Percentiles rank a stretch among this genome's conserved stretches.
Evolutionary conservation across 2,113 vertebrate species (phyloP).

Genomic region (Daubentonia madagascariensis): DNA sequence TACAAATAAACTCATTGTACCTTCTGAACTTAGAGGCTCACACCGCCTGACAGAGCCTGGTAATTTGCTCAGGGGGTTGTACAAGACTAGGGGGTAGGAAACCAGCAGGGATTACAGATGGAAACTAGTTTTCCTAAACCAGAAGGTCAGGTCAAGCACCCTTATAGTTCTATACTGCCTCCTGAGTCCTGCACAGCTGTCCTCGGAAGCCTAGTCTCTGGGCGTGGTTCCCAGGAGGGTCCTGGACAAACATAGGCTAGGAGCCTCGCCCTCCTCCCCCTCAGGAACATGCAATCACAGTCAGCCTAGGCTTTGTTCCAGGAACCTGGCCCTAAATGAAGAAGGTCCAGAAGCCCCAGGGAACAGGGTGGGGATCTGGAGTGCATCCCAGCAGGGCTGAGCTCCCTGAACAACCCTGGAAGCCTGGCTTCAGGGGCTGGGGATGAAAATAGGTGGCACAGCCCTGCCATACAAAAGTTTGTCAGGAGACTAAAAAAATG

Average conservation of each 20-base stretch:
- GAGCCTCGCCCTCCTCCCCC: slow-evolving; percentile 11
- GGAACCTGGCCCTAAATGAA: neutral
- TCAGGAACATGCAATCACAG: neutral
- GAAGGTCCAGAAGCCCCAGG: slow-evolving; percentile 31
- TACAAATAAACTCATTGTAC: neutral
- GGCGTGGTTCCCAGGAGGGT: slow-evolving; percentile 34
- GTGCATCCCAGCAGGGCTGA: slow-evolving; percentile 16
- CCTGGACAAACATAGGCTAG: neutral
- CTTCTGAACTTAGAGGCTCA: neutral
- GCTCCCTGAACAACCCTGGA: neutral
- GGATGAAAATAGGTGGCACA: neutral
- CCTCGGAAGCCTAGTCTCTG: neutral
- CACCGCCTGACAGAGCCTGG: neutral
- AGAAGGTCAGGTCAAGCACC: neutral
- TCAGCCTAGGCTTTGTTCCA: slow-evolving; percentile 44
- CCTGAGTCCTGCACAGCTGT: fast-evolving
- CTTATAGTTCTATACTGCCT: neutral
- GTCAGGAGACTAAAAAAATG: neutral
- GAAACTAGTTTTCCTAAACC: neutral
- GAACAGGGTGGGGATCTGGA: slow-evolving; percentile 30
- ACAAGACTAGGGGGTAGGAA: neutral
- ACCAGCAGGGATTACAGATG: neutral
- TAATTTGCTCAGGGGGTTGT: neutral
- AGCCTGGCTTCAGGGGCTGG: neutral
- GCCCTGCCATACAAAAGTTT: neutral